Evolutionary conservation across 2,888 invertebrate species (phyloP).

Genomic region (Nymphalis urticae): DNA sequence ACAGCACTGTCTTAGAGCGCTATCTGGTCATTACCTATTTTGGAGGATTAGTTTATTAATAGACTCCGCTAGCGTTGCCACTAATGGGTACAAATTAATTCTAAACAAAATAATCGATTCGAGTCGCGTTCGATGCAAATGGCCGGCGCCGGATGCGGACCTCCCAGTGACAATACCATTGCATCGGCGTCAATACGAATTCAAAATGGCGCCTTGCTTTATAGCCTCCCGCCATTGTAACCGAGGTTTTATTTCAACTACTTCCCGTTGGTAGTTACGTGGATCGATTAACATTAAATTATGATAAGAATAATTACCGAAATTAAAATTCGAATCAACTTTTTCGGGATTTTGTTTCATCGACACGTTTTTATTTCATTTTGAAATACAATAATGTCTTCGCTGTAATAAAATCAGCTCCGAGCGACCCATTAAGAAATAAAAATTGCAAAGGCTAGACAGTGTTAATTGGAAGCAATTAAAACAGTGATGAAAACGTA

Average conservation of each 20-base stretch:
- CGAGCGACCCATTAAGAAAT: conserved; percentile 1
- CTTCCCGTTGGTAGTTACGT: conserved; percentile 60
- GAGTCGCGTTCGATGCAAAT: conserved; percentile 75
- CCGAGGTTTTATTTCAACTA: conserved; percentile 57
- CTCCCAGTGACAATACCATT: conserved; percentile 70
- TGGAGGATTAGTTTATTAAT: conserved; percentile 2
- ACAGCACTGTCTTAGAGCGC: conserved; percentile 6
- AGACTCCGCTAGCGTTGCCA: conserved; percentile 20
- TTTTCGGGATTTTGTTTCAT: not conserved
- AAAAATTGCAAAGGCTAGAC: conserved; percentile 13
- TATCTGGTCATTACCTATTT: conserved; percentile 8
- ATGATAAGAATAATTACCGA: conserved; percentile 36
- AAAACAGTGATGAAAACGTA: conserved; percentile 27
- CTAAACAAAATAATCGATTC: conserved; percentile 66
- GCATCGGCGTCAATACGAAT: conserved; percentile 69
- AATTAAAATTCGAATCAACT: conserved; percentile 18
- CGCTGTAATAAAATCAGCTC: not conserved
- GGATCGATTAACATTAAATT: conserved; percentile 58
- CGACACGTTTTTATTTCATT: not conserved
- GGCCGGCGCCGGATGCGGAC: conserved; percentile 79
- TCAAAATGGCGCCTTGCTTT: conserved; percentile 77
- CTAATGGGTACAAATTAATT: conserved; percentile 49
- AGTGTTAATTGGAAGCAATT: conserved; percentile 29
- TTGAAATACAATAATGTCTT: not conserved
- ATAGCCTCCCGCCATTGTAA: conserved; percentile 46